Evolutionary conservation across 2,888 invertebrate species (phyloP), one percentile per base, ranked within the genome.

Genomic region (Limnephilus lunatus): DNA sequence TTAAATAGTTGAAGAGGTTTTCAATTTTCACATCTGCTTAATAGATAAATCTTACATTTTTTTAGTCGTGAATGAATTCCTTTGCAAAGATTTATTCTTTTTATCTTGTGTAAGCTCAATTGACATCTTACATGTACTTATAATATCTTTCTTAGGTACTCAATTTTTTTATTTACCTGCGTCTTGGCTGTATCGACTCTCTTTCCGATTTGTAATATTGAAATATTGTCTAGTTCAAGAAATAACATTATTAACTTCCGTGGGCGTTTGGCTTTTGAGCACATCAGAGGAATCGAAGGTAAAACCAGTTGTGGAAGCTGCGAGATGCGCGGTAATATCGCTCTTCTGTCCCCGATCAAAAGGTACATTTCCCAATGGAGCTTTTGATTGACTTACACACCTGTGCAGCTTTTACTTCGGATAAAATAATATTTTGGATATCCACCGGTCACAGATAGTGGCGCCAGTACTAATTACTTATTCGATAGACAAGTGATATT

Each of bases 381-480:
- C 35, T 32, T 83, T 35, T 83, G 35, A 83, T 32, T 35, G 31
- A 39, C 35, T 35, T 83, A 32, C 35, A 2, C 35, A 83, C 9
- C 68, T 25, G 25, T 25, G 25, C 25, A 68, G 25, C 25, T 68
- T 68, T 68, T 83, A 31, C 35, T 35, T 39, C 25, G 35, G 35
- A 25, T 35, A 83, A 83, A 39, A 32, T 39, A 83, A 9, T 87
- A 53, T 87, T 87, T 87, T 19, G 87, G 87, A 87, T 53, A 86
- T 44, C 35, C 15, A 87, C 48, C 44, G 87, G 35, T 83, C 39
- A 68, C 39, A 25, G 85, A 39, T 48, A 86, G 25, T 89, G 88
- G 88, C 88, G 88, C 88, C 88, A 68, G 88, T 80, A 39, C 80
- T 89, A 89, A 89, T 89, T 89, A 80, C 68, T 32, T 81, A 32